Evolutionary conservation across 2,113 vertebrate genomes (phyloP), one percentile per base, ranked within the genome.

Genomic region (Nannobrachium achirus): DNA sequence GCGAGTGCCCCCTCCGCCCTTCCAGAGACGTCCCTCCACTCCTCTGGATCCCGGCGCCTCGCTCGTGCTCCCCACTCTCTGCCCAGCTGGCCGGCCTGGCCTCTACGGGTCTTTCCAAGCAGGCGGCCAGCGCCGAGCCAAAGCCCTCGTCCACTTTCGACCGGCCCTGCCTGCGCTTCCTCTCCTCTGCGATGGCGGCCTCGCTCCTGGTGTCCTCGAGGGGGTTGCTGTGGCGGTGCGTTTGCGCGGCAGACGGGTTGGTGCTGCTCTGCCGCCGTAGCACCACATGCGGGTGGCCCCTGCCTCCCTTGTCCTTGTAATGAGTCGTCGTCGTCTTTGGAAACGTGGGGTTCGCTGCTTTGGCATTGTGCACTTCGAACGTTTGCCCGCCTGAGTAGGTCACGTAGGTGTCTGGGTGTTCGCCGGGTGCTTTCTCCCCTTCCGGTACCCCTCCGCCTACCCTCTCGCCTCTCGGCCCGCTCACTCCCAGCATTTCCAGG

Each of bases 331-430:
- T 71, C 16, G 84, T 83, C 83, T 93, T 92, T 62, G 79, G 89
- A 87, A 79, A 63, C 79, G 93, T 63, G 66, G 90, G 78, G 67
- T 89, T 87, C 38, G 83, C 86, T 64, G 89, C 42, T 78, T 86
- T 89, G 71, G 81, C 52, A 18, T 92, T 89, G 56, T 94, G 83
- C 7, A 87, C 77, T 71, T 94, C 93, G 50, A 93, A 94, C 39
- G 90, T 85, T 71, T 95, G 93, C 60, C 94, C 93, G 15, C 94
- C 93, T 67, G 93, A 80, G 80, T 94, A 95, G 69, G 93, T 91
- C 71, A 94, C 85, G 56, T 92, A 93, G 42, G 92, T 89, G 82
- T 96, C 96, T 66, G 94, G 86, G 16, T 93, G 92, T 75, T 94
- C 94, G 0, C 81, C 84, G 6, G 25, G 25, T 19, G 84, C 86